Evolutionary conservation across 1,140 invertebrate genomes (phyloP).

Genomic region (Pogonomyrmex californicus): DNA sequence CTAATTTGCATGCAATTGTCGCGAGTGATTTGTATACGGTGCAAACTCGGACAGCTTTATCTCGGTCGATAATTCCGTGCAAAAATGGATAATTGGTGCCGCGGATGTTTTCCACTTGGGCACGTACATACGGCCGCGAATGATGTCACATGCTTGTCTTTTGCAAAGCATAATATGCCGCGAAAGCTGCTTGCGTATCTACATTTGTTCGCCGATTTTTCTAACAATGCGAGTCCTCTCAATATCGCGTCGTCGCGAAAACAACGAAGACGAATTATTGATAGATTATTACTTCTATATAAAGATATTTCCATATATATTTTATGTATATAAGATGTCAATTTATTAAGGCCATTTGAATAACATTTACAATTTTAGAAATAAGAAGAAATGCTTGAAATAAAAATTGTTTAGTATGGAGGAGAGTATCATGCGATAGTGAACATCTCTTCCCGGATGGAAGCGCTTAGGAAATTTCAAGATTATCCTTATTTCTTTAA

Average conservation of each 20-base stretch:
- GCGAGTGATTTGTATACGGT: slow-evolving; percentile 65
- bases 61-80: slow-evolving; percentile 85
- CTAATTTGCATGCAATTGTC: slow-evolving; percentile 67
- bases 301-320: too few species aligned
- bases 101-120: slow-evolving; percentile 81
- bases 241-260: slow-evolving; percentile 13
- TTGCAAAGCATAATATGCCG: slow-evolving; percentile 69
- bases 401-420: too few species aligned
- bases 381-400: too few species aligned
- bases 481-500: too few species aligned
- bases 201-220: slow-evolving; percentile 15
- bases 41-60: slow-evolving; percentile 72
- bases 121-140: slow-evolving; percentile 79
- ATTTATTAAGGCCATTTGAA: too few species aligned
- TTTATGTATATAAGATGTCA: too few species aligned
- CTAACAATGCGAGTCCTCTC: background rate
- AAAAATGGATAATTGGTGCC: slow-evolving; percentile 85
- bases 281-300: background rate
- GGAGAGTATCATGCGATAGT: too few species aligned
- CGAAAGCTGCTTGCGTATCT: slow-evolving; percentile 20
- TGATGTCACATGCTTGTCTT: slow-evolving; percentile 79
- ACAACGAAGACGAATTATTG: background rate
- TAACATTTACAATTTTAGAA: too few species aligned
- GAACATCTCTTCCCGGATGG: too few species aligned
- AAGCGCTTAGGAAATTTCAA: too few species aligned